A percentile compares a stretch with the other conserved stretches of the same genome.
phyloP scores from a whole-genome alignment of 2,888 invertebrate species.

The Parnassius glacialis region DNA sequence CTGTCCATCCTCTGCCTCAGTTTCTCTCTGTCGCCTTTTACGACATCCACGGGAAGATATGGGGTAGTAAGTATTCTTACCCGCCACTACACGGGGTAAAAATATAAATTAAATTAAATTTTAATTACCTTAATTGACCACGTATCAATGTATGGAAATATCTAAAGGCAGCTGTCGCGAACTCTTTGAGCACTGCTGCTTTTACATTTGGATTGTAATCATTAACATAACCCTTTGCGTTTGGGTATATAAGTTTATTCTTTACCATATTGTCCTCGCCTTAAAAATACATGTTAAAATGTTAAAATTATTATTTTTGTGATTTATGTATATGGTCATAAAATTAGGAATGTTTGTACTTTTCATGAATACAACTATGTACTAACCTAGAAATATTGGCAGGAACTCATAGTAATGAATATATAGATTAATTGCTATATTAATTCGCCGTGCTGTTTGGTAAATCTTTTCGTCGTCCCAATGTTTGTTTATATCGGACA shows the following conservation, averaged over 20 bases:
- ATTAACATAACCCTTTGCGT: constrained; percentile 68
- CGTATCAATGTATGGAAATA: constrained; percentile 83
- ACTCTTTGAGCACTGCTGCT: constrained; percentile 80
- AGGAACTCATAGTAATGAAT: constrained; percentile 85
- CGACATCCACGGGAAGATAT: too few species aligned
- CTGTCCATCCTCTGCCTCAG: too few species aligned
- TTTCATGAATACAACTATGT: too few species aligned
- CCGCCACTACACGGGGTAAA: too few species aligned
- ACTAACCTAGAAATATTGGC: constrained; percentile 80
- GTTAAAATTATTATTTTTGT: background rate
- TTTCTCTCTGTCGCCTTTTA: too few species aligned
- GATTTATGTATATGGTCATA: too few species aligned
- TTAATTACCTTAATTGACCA: constrained; percentile 77
- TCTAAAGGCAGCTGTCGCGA: constrained; percentile 82
- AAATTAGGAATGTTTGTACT: too few species aligned
- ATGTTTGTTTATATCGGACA: constrained; percentile 81
- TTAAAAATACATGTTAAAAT: constrained; percentile 29
- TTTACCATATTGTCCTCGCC: constrained; percentile 65
- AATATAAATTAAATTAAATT: constrained; percentile 33
- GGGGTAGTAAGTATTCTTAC: too few species aligned
- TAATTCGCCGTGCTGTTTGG: constrained; percentile 82
- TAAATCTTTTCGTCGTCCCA: constrained; percentile 84
- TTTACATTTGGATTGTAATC: constrained; percentile 79
- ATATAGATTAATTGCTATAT: constrained; percentile 82
- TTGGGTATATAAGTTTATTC: constrained; percentile 74